Base-by-base conservation (phyloP, 2,888 invertebrate genomes). In the Caenorhabditis drosophilae region DNA sequence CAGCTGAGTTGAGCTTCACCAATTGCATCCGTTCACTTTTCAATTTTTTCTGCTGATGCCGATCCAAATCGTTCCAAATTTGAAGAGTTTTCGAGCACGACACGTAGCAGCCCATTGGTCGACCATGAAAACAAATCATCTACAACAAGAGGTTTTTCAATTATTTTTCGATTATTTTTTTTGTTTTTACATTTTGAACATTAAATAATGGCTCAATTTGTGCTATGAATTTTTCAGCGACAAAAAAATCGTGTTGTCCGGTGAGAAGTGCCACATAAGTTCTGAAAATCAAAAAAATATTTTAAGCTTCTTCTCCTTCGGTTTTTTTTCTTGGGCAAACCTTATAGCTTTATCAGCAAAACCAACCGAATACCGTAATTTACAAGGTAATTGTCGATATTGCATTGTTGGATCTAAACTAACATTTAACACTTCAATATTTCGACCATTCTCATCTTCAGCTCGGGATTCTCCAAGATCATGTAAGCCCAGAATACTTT, bases 1-100 rank as follows among this genome's bases (percentile, higher is more conserved):
- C 55, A 2, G 59, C 46, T 4, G 59, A 58, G 15, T 26, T 20
- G 7, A 46, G 22, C 46, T 67, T 61, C 22, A 56, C 18, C 2
- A 73, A 47, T 42, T 73, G 67, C 73, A 73, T 73, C 41, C 73
- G n/a, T 49, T 73, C 73, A 54, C 69, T 70, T 41, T 73, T 73
- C 59, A 73, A 50, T 41, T 73, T 73, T 38, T 73, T 73, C 51
- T 73, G 73, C 45, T 73, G 73, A 42, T 73, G 73, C n/a, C 73
- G 50, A 53, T 73, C 73, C 53, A 73, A 49, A 55, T 73, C 73
- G 38, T 70, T 73, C 73, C 73, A 73, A 20, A 73, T 56, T 52
- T 73, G 73, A 18, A 73, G 55, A 3, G 69, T 73, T 23, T 73
- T 73, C 3, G 73, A 52, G 23, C 66, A 67, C 31, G 46, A 57